A percentile compares a stretch with the other conserved stretches of the same genome.
Conservation (phyloP, 2,888 invertebrate genomes). For the Oithona nana region DNA sequence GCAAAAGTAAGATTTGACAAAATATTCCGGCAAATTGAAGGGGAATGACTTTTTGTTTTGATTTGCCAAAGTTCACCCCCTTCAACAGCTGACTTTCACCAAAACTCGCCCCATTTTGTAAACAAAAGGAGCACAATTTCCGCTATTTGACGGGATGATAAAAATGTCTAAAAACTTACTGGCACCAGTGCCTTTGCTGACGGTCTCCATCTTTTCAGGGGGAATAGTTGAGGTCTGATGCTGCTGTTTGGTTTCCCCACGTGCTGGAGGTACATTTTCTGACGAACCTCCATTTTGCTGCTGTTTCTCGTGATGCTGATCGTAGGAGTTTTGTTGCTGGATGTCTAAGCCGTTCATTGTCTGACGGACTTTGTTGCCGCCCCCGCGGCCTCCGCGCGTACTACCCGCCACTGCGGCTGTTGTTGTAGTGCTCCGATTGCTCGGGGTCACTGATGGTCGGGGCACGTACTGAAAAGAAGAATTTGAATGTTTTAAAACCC, state of each 20-base stretch:
- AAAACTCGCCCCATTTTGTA: too few relatives aligned
- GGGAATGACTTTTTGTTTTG: not conserved
- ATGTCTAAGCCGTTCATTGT: not conserved
- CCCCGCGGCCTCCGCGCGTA: not conserved
- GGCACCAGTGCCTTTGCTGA: constrained; percentile 4
- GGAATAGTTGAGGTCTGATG: too few relatives aligned
- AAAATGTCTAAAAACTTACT: not conserved
- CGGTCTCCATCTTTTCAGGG: not conserved
- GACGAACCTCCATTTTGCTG: not conserved
- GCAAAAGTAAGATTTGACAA: too few relatives aligned
- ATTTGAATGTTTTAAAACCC: not conserved
- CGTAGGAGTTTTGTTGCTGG: not conserved
- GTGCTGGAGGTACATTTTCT: not conserved
- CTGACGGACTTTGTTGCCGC: not conserved
- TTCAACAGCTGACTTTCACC: too few relatives aligned
- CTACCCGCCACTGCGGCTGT: not conserved
- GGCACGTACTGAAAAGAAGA: not conserved
- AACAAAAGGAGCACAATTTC: too few relatives aligned
- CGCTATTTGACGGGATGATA: too few relatives aligned
- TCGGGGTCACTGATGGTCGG: not conserved
- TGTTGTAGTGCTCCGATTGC: not conserved
- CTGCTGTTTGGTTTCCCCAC: too few relatives aligned
- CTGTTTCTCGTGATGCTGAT: not conserved
- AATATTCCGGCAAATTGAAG: not conserved
- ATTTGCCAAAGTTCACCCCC: too few relatives aligned